Percentiles rank a stretch among this genome's conserved stretches.
phyloP scores from a whole-genome alignment of 2,797 vertebrate genomes.

The Rhinatrema bivittatum region DNA sequence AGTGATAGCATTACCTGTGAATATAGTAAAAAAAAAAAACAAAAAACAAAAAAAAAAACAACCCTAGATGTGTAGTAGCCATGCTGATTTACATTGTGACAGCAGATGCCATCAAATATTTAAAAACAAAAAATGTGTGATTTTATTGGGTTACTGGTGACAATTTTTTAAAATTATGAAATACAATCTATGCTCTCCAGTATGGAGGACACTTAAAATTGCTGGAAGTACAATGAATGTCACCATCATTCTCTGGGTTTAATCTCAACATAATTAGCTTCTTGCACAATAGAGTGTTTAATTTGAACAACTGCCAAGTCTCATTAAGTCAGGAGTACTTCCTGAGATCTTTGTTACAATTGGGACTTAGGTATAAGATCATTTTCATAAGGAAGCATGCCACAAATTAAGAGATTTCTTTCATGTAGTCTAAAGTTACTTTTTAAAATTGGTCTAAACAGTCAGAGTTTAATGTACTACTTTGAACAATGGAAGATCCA shows the following conservation, averaged over 20 bases:
- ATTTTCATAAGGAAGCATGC: conserved; percentile 33
- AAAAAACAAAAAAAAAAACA: too few relatives aligned
- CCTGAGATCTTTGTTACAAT: conserved; percentile 55
- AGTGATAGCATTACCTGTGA: background rate
- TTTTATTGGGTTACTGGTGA: conserved; percentile 32
- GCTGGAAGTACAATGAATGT: conserved; percentile 48
- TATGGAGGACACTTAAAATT: conserved; percentile 40
- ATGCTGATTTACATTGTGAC: conserved; percentile 9
- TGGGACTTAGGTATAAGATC: conserved; percentile 26
- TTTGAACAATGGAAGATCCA: too few relatives aligned
- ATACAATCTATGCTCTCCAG: conserved; percentile 37
- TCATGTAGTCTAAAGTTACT: conserved; percentile 28
- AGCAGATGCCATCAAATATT: conserved; percentile 4
- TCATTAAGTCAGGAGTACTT: conserved; percentile 58
- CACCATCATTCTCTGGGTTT: conserved; percentile 52
- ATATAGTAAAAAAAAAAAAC: too few relatives aligned
- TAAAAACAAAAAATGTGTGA: conserved; percentile 14
- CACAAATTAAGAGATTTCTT: conserved; percentile 20
- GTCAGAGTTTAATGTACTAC: conserved; percentile 16
- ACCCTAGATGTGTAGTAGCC: background rate
- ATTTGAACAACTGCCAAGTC: conserved; percentile 60
- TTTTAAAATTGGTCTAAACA: conserved; percentile 28
- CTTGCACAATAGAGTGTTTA: conserved; percentile 61
- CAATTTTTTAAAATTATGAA: conserved; percentile 42
- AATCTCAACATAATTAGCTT: conserved; percentile 62